Evolutionary conservation across 2,888 invertebrate genomes (phyloP).

Genomic region (Cephus runcator): DNA sequence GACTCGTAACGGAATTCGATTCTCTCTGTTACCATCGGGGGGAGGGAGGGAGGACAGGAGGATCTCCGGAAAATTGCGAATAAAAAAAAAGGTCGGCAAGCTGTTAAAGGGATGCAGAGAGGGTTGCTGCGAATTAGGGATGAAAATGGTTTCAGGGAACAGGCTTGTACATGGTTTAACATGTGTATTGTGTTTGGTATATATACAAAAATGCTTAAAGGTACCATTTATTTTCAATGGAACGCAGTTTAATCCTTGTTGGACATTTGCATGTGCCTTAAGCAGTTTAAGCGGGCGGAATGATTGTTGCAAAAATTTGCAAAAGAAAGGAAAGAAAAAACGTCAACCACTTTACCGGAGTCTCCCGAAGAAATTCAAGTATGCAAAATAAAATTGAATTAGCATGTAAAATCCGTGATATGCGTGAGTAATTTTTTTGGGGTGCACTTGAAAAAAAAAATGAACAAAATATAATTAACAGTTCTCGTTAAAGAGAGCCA

Average conservation of each 20-base stretch:
- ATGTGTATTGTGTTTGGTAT: not conserved
- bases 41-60: not conserved
- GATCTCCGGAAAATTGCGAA: not conserved
- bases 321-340: constrained; percentile 22
- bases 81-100: not conserved
- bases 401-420: not conserved
- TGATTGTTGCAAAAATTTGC: not conserved
- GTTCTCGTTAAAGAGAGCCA: not conserved
- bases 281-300: not conserved
- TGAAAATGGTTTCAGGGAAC: not conserved
- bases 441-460: constrained; percentile 12
- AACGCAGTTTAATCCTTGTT: not conserved
- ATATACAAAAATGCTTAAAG: not conserved
- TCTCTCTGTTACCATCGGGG: not conserved
- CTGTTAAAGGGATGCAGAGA: not conserved
- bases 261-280: not conserved
- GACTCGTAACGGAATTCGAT: not conserved
- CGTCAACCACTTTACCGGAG: not conserved
- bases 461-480: not conserved
- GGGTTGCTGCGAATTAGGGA: not conserved
- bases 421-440: not conserved
- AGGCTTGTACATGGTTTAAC: not conserved
- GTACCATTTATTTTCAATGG: not conserved
- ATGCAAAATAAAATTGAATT: not conserved
- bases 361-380: too few relatives aligned